Evolutionary conservation across 2,113 vertebrate genomes (phyloP).

Genomic region (Erythrolamprus reginae): DNA sequence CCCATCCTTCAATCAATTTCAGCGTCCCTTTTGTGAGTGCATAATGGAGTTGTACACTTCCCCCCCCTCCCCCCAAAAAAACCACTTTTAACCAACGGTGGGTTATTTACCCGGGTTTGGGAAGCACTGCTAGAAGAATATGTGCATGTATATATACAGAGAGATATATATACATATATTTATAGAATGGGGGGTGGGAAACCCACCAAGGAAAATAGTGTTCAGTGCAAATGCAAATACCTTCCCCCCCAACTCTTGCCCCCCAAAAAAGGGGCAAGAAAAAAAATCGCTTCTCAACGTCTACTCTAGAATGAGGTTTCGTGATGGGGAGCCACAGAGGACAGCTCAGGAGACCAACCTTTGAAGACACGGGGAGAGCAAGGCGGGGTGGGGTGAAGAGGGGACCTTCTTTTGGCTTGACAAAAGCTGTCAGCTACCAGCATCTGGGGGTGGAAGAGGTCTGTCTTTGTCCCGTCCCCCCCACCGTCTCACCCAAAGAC

Average conservation of each 20-base stretch:
- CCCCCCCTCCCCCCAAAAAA: background rate
- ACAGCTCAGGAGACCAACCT: background rate
- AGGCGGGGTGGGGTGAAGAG: background rate
- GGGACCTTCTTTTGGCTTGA: constrained; percentile 31
- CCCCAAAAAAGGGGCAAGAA: background rate
- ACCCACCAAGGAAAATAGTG: constrained; percentile 19
- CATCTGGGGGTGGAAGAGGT: constrained; percentile 69
- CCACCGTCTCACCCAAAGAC: constrained; percentile 67
- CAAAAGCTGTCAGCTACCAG: constrained; percentile 67
- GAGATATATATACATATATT: background rate
- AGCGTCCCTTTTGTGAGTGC: too few relatives aligned
- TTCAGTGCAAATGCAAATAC: constrained; percentile 66
- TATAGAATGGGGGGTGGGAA: background rate
- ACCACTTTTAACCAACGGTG: background rate
- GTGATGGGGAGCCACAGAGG: background rate
- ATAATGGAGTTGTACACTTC: background rate
- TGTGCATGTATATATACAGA: background rate
- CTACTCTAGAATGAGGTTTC: constrained; percentile 47
- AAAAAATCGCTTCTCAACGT: constrained; percentile 66
- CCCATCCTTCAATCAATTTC: background rate
- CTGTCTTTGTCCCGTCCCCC: constrained; percentile 82
- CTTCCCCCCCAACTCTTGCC: background rate
- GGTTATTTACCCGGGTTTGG: background rate
- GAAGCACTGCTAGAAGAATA: background rate
- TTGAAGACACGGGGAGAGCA: background rate